Conservation (phyloP, 2,888 invertebrate species). For the Lepidochitona cinerea region DNA sequence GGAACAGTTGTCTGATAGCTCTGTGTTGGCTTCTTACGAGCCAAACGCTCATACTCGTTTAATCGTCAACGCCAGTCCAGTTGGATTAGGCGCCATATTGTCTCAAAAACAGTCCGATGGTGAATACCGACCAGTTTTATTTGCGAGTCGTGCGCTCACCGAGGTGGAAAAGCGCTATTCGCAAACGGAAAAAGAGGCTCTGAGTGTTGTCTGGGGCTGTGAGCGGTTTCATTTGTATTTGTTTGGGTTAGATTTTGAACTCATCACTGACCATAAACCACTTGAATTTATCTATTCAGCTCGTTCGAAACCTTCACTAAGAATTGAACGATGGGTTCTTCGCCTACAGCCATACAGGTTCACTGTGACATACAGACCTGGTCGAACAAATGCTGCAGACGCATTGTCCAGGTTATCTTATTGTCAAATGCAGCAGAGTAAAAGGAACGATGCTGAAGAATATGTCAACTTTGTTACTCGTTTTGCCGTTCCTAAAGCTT, state of each 20-base stretch:
- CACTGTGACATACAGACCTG: not conserved
- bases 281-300: conserved; percentile 4
- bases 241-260: conserved; percentile 16
- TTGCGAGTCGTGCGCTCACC: not conserved
- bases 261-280: conserved; percentile 18
- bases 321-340: conserved; percentile 4
- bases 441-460: no score
- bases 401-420: no score
- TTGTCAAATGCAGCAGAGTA: no score
- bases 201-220: conserved; percentile 18
- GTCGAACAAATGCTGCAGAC: no score
- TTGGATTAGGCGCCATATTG: not conserved
- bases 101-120: not conserved
- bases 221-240: conserved; percentile 20
- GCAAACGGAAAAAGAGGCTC: conserved; percentile 8
- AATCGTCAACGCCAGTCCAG: not conserved
- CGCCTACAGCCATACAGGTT: conserved; percentile 5
- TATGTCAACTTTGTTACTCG: no score
- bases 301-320: not conserved
- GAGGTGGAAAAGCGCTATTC: not conserved
- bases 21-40: no score
- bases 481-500: no score
- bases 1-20: no score
- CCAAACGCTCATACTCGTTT: no score
- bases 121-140: not conserved